These are phyloP conservation scores for Tetranychus piercei DNA, from an alignment of 2,888 invertebrate species.

Conservation along the genomic window DNA sequence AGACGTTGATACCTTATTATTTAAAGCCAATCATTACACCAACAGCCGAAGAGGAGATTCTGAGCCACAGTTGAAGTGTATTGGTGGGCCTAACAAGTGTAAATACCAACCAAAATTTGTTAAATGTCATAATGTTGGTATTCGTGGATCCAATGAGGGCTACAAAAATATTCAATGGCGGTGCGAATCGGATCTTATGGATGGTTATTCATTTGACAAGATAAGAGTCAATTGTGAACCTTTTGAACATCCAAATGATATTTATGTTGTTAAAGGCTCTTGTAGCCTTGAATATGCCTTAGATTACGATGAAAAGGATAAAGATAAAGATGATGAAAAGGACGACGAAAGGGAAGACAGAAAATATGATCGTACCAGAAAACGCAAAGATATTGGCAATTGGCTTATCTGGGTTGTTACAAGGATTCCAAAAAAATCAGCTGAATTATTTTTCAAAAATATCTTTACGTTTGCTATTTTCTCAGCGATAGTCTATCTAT, in stretches of 20 bases:
- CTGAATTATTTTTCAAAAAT: neutral
- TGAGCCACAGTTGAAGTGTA: slow-evolving; percentile 35
- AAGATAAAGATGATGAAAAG: neutral
- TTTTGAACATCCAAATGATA: slow-evolving; percentile 41
- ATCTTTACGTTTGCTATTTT: neutral
- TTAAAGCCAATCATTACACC: slow-evolving; percentile 29
- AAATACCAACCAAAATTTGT: slow-evolving; percentile 31
- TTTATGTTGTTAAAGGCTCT: slow-evolving; percentile 40
- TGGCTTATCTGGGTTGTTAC: neutral
- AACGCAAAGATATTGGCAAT: neutral
- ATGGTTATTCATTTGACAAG: slow-evolving; percentile 36
- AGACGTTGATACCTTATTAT: slow-evolving; percentile 31
- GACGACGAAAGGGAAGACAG: neutral
- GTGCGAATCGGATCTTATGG: slow-evolving; percentile 36
- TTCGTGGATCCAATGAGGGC: slow-evolving; percentile 38
- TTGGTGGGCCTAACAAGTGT: slow-evolving; percentile 33
- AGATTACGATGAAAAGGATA: slow-evolving; percentile 3
- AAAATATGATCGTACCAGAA: neutral
- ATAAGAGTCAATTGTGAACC: slow-evolving; percentile 42
- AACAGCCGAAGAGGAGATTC: slow-evolving; percentile 31
- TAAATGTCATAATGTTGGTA: slow-evolving; percentile 38
- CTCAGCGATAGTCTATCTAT: neutral
- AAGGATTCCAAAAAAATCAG: neutral
- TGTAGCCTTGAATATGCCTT: slow-evolving; percentile 34
- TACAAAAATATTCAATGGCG: slow-evolving; percentile 33